Evolutionary conservation across 2,888 invertebrate species (phyloP).

Genomic region (Trachelus troglodyta): DNA sequence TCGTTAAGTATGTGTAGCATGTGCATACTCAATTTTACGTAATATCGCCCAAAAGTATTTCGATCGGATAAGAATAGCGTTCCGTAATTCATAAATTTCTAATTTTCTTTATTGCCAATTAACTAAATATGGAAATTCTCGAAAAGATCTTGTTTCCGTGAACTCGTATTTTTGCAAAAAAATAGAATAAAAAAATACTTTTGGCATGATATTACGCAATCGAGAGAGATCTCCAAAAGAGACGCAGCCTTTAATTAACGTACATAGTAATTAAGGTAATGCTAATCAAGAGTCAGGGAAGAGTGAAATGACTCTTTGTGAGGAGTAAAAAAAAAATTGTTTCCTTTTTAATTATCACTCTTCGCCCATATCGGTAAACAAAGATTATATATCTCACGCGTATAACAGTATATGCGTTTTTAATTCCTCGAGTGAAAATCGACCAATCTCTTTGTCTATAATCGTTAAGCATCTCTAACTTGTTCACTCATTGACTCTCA

Average conservation of each 20-base stretch:
- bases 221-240: background rate
- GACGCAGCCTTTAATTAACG: conserved; percentile 4
- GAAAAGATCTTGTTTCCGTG: background rate
- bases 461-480: background rate
- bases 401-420: conserved; percentile 30
- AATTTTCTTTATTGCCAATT: no score
- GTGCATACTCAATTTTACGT: background rate
- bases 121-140: background rate
- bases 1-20: conserved; percentile 19
- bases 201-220: background rate
- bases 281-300: background rate
- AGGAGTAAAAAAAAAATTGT: background rate
- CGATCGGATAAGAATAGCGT: background rate
- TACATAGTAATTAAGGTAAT: background rate
- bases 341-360: background rate
- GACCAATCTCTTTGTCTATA: conserved; percentile 63
- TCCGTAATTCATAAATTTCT: background rate
- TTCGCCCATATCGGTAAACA: background rate
- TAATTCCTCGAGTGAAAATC: conserved; percentile 44
- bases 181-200: background rate
- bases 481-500: conserved; percentile 1
- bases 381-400: background rate
- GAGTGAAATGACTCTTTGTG: background rate
- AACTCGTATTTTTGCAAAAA: background rate
- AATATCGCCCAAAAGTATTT: background rate